Base-by-base conservation (phyloP, 2,113 vertebrate genomes). In the Noctilio leporinus region DNA sequence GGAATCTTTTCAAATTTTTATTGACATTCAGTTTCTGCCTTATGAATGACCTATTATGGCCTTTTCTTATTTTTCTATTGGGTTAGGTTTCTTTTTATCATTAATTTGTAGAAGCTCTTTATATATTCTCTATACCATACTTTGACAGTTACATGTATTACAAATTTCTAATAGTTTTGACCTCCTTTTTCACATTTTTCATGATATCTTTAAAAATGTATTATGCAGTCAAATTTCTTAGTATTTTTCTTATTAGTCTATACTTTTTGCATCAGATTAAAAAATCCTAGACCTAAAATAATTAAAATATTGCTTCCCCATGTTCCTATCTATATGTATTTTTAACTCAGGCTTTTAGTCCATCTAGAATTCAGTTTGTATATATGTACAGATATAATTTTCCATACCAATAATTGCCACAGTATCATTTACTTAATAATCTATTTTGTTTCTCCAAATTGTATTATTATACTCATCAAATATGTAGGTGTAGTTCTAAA, bases 21-120 rank as follows among this genome's bases (percentile, higher is more conserved):
- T 55, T 62, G 11, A 10, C 11, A 89, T 35, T 85, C 45, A 47
- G 7, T 86, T 76, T 77, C 5, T 47, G 69, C 49, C 89, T 38
- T 88, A 28, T 19, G 24, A 49, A 82, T 91, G 70, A 64, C 6
- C 38, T 55, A 28, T 19, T 33, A 55, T 11, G 0, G 9, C 7
- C 73, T 94, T 73, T 94, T 16, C 65, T 19, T 87, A 49, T 67
- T 70, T 88, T 94, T 93, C 40, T 73, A 22, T 38, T 73, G 20
- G 3, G 5, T 30, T 85, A 30, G 35, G 53, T 67, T 78, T 16
- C 45, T 73, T 89, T 81, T 70, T 51, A 62, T 91, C 20, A 89
- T 89, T 94, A 92, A 72, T 73, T 95, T 75, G 4, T 26, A 89
- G 87, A 67, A 72, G 6, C 64, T 95, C 90, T 97, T 95, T 93